Percentiles rank a stretch among this genome's conserved stretches.
These are phyloP conservation scores for Zoanthus solanderi DNA, from an alignment of 92 coral and sea anemone species.

Conservation along the genomic window DNA sequence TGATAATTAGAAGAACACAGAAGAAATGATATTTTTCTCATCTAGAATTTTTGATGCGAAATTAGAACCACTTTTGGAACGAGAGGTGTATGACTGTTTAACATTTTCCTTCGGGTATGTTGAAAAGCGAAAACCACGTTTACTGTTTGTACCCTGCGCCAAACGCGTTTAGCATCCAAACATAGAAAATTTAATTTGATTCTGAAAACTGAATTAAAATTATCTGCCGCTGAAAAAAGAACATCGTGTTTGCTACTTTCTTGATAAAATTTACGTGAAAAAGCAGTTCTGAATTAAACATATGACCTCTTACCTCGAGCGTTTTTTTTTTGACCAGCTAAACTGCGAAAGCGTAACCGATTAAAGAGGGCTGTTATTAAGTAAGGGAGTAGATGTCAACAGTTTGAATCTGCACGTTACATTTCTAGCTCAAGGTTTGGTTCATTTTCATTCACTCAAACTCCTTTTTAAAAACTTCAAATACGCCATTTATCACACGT, in stretches of 20 bases:
- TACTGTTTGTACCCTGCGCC: neutral
- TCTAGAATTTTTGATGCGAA: slow-evolving; percentile 20
- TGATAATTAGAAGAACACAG: neutral
- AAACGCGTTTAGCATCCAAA: neutral
- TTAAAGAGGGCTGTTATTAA: neutral
- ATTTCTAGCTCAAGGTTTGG: neutral
- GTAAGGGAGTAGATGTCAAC: slow-evolving; percentile 15
- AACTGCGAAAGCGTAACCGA: slow-evolving; percentile 28
- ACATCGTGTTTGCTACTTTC: neutral
- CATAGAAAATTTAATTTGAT: neutral
- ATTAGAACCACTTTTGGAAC: slow-evolving; percentile 23
- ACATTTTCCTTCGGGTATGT: slow-evolving; percentile 21
- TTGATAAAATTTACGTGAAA: neutral
- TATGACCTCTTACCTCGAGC: neutral
- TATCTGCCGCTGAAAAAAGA: neutral
- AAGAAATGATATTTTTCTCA: neutral
- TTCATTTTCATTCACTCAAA: neutral
- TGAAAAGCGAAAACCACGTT: slow-evolving; percentile 33
- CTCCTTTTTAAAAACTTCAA: neutral
- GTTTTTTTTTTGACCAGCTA: neutral
- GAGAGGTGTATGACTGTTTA: neutral
- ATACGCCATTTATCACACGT: neutral
- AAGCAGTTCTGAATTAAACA: neutral
- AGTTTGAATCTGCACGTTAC: neutral
- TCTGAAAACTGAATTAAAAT: no score